Conservation (phyloP, 2,113 vertebrate genomes). For the Triplophysa rosa region DNA sequence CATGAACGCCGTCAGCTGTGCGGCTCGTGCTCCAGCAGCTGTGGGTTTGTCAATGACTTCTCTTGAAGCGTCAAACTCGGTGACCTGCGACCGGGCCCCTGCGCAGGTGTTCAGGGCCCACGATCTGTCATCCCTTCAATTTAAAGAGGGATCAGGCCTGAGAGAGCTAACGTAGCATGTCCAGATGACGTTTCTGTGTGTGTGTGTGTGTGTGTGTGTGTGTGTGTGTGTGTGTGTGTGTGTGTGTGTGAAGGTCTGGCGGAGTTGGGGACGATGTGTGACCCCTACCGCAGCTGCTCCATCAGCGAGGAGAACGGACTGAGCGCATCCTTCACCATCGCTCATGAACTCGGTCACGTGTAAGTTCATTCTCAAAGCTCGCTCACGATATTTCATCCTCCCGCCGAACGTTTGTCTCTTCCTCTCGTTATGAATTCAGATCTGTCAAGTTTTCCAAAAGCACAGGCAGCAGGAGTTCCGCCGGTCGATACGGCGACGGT, state of each 20-base stretch:
- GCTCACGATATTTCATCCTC: slow-evolving; percentile 56
- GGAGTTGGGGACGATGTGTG: slow-evolving; percentile 95
- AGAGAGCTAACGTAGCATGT: background rate
- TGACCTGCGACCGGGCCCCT: background rate
- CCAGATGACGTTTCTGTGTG: background rate
- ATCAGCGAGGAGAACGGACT: slow-evolving; percentile 97
- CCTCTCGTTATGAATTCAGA: background rate
- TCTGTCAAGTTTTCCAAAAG: background rate
- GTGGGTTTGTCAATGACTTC: background rate
- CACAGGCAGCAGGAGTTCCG: background rate
- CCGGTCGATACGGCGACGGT: background rate
- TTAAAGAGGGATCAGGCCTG: background rate
- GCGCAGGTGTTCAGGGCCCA: background rate
- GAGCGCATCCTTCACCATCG: slow-evolving; percentile 94
- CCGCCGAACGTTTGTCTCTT: background rate
- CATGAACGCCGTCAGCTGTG: background rate
- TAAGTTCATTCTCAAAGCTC: slow-evolving; percentile 74
- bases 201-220: background rate
- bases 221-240: slow-evolving; percentile 26
- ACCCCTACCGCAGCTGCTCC: slow-evolving; percentile 91
- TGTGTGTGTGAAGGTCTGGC: slow-evolving; percentile 80
- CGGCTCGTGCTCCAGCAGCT: background rate
- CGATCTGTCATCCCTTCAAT: background rate
- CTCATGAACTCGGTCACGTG: slow-evolving; percentile 96
- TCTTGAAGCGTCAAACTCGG: background rate